A percentile compares a stretch with the other conserved stretches of the same genome.
These are phyloP conservation scores for Cyclina sinensis DNA, from an alignment of 1,140 invertebrate genomes.

Conservation along the genomic window DNA sequence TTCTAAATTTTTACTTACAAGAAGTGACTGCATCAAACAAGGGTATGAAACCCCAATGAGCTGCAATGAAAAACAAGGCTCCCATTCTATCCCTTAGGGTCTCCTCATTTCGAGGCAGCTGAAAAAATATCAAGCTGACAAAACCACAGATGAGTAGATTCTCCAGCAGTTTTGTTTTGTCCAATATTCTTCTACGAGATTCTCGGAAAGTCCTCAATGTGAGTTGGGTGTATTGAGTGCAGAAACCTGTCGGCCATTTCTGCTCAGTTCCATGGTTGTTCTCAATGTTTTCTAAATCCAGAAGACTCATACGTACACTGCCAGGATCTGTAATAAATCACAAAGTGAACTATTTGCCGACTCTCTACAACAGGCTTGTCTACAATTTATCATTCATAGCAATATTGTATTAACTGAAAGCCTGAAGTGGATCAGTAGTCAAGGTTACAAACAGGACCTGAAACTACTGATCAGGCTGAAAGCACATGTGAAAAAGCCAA, in stretches of 20 bases:
- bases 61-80: conserved; percentile 95
- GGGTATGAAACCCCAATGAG: conserved; percentile 95
- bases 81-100: conserved; percentile 93
- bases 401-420: too few relatives aligned
- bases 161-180: conserved; percentile 93
- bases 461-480: too few relatives aligned
- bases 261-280: background rate
- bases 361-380: too few relatives aligned
- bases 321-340: conserved; percentile 52
- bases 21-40: conserved; percentile 93
- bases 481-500: too few relatives aligned
- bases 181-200: conserved; percentile 92
- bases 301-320: conserved; percentile 62
- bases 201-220: conserved; percentile 93
- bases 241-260: conserved; percentile 93
- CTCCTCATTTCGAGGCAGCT: conserved; percentile 91
- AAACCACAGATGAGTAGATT: conserved; percentile 92
- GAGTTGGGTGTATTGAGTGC: conserved; percentile 93
- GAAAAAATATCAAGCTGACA: conserved; percentile 93
- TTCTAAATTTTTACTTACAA: conserved; percentile 87
- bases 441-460: too few relatives aligned
- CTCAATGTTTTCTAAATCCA: conserved; percentile 44
- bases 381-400: too few relatives aligned
- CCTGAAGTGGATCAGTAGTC: too few relatives aligned
- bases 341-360: too few relatives aligned